phyloP scores from a whole-genome alignment of 2,113 vertebrate genomes.

The Carassius gibelio region DNA sequence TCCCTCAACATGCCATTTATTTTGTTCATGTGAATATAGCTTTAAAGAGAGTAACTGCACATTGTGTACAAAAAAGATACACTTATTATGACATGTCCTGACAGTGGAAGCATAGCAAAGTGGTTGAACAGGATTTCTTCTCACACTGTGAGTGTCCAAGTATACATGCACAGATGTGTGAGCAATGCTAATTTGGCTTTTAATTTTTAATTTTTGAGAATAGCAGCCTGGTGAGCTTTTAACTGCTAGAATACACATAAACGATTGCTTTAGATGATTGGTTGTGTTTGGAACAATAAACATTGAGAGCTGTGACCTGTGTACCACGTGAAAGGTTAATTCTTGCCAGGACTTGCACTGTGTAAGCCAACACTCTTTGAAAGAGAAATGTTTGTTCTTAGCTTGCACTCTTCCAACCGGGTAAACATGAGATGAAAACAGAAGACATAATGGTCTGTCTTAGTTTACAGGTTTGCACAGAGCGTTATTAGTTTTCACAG shows the following conservation, averaged over 20 bases:
- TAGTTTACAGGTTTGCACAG: neutral
- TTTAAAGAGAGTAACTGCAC: conserved; percentile 1
- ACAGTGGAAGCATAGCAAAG: conserved; percentile 41
- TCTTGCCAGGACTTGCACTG: neutral
- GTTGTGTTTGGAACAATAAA: neutral
- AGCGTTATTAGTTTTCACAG: neutral
- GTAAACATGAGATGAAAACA: neutral
- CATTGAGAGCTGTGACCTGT: neutral
- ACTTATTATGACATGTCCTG: conserved; percentile 47
- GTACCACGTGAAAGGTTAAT: neutral
- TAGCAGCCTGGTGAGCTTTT: neutral
- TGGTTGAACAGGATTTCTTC: conserved; percentile 45
- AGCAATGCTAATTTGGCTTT: neutral
- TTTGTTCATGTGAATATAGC: neutral
- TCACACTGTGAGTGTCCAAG: conserved; percentile 7
- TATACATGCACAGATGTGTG: conserved; percentile 12
- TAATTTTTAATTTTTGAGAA: neutral
- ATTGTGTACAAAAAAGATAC: conserved; percentile 2
- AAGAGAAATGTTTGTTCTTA: conserved; percentile 2
- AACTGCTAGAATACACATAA: neutral
- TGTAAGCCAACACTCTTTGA: neutral
- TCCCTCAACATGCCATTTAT: neutral
- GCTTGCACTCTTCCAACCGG: neutral
- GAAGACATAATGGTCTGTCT: neutral
- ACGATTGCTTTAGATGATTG: neutral